A percentile compares a stretch with the other conserved stretches of the same genome.
phyloP scores from a whole-genome alignment of 30 jellyfish, hydroid and myxozoan species.

The Aurelia aurita complex sp. Pacific region DNA sequence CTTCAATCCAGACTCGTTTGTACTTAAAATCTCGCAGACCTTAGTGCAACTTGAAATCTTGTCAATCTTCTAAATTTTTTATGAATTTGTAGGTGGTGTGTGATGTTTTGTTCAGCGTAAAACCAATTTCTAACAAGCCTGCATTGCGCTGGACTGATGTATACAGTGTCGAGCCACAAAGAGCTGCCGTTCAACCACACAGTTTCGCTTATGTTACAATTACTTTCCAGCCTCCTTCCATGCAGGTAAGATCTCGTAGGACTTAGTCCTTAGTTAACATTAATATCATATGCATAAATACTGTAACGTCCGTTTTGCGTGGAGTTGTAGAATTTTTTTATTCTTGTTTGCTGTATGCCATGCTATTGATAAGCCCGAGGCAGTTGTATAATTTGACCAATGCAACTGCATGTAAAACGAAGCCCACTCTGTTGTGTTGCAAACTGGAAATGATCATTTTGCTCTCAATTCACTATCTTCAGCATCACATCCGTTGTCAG shows the following conservation, averaged over 20 bases:
- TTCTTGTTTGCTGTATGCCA: too few species aligned
- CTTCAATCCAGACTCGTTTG: background rate
- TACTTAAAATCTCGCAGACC: background rate
- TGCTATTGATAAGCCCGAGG: too few species aligned
- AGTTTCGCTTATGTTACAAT: slow-evolving; percentile 72
- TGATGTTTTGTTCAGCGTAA: slow-evolving; percentile 79
- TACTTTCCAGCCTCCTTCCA: slow-evolving; percentile 91
- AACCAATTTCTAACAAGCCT: slow-evolving; percentile 84
- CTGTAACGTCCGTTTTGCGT: too few species aligned
- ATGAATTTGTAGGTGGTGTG: slow-evolving; percentile 75
- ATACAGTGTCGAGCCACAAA: slow-evolving; percentile 79
- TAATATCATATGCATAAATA: too few species aligned
- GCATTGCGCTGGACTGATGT: slow-evolving; percentile 82
- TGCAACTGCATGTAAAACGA: too few species aligned
- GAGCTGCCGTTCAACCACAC: slow-evolving; percentile 88
- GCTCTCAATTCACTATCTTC: too few species aligned
- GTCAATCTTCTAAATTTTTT: background rate
- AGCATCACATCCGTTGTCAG: too few species aligned
- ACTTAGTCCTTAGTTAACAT: background rate
- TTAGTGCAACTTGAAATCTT: background rate
- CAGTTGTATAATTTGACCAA: too few species aligned
- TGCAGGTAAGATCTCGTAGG: slow-evolving; percentile 71
- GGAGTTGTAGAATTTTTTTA: too few species aligned
- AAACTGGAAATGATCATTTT: too few species aligned
- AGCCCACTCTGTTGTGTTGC: too few species aligned